Evolutionary conservation across 2,888 invertebrate species (phyloP).

Genomic region (Ophion ellenae): DNA sequence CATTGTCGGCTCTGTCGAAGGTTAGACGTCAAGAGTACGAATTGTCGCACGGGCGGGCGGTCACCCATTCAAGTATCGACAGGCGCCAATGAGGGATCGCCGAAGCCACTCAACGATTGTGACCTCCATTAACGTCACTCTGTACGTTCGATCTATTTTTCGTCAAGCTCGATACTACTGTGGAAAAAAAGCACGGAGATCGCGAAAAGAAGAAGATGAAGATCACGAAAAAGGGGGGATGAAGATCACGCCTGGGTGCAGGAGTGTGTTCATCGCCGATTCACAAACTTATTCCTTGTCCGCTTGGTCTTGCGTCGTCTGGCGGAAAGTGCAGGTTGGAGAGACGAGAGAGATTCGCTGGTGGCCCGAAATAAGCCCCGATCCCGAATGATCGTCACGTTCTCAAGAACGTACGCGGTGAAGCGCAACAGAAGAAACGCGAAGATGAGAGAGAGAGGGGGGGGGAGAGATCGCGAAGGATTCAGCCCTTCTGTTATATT

Average conservation of each 20-base stretch:
- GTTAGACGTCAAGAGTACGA: too few relatives aligned
- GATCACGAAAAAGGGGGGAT: background rate
- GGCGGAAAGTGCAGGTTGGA: slow-evolving; percentile 48
- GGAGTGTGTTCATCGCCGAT: slow-evolving; percentile 5
- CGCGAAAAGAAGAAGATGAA: too few relatives aligned
- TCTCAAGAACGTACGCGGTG: slow-evolving; percentile 47
- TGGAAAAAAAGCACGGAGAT: too few relatives aligned
- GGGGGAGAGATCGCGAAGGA: background rate
- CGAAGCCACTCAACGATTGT: too few relatives aligned
- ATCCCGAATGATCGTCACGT: slow-evolving; percentile 65
- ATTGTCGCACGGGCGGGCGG: too few relatives aligned
- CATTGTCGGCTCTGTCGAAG: too few relatives aligned
- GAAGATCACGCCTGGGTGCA: background rate
- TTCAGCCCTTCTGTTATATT: background rate
- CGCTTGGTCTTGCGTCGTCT: slow-evolving; percentile 9
- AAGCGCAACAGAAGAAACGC: slow-evolving; percentile 4
- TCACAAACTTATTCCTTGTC: slow-evolving; percentile 11
- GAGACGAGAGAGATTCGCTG: slow-evolving; percentile 35
- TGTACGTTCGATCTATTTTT: background rate
- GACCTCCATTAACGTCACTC: too few relatives aligned
- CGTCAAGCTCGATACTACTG: too few relatives aligned
- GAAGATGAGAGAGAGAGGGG: background rate
- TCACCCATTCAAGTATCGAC: too few relatives aligned
- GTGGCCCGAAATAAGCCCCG: slow-evolving; percentile 41
- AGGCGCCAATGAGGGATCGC: too few relatives aligned